Base-by-base conservation (phyloP, 2,888 invertebrate species). In the Orthosia gracilis region DNA sequence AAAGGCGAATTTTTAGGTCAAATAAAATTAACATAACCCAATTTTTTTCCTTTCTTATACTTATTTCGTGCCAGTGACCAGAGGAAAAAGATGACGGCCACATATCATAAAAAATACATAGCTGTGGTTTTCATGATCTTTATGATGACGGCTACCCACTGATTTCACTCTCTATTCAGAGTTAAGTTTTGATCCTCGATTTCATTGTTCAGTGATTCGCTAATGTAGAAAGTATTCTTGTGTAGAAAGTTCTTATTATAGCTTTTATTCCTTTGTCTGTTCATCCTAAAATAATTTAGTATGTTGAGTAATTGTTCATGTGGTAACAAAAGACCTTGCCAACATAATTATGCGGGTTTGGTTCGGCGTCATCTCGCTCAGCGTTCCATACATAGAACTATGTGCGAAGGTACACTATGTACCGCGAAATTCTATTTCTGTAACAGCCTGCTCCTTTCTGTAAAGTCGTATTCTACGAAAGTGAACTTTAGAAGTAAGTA, bases 361-460 rank as follows among this genome's bases (percentile, higher is more conserved):
- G 50, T 73, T 72, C 40, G 17, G 18, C 59, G 17, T 52, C 31
- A 58, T 84, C 55, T 70, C 50, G 21, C 54, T 45, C n/a, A 50
- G 52, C 64, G 40, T 47, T 73, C 54, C n/a, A 15, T 59, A 59
- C 21, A 31, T 40, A 54, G 21, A 61, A 49, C n/a, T 69, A 59
- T 79, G 26, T 68, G 62, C 49, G 13, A 55, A 57, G 13, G 55
- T 76, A 52, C 52, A 50, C 26, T 67, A 66, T 77, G 21, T 86
- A 78, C 82, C 26, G 61, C 52, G 68, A 72, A 70, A 54, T 75
- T 73, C 75, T 81, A 78, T 83, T 79, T 63, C 54, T 79, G 66
- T 59, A 67, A n/a, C 57, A 15, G 13, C 50, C 57, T 62, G 40
- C n/a, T 62, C 9, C 63, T 40, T 69, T 55, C 52, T 49, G 54